A percentile compares a stretch with the other conserved stretches of the same genome.
phyloP scores from a whole-genome alignment of 2,797 vertebrate genomes.

The Gobionotothen gibberifrons region DNA sequence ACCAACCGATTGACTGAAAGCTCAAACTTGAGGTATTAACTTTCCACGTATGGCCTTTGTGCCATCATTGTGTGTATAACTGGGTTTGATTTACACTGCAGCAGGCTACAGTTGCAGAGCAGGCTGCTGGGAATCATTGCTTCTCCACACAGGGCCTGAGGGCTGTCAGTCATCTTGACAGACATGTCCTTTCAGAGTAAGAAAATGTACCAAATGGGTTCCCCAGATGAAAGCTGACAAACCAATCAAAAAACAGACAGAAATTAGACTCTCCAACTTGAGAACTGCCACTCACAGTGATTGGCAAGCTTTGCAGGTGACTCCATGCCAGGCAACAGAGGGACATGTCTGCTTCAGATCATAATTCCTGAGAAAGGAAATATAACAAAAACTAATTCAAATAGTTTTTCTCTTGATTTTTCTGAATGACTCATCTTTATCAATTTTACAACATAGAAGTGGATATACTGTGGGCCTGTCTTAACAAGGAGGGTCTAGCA shows the following conservation, averaged over 20 bases:
- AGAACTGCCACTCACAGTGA: constrained; percentile 79
- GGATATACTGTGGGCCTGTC: neutral
- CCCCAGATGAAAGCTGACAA: constrained; percentile 79
- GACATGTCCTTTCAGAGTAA: constrained; percentile 76
- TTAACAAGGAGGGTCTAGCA: neutral
- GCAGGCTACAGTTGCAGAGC: constrained; percentile 54
- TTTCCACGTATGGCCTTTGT: constrained; percentile 11
- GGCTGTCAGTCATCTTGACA: constrained; percentile 82
- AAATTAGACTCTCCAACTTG: constrained; percentile 76
- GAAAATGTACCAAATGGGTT: constrained; percentile 72
- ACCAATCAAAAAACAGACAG: constrained; percentile 77
- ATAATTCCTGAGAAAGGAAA: constrained; percentile 42
- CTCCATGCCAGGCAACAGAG: constrained; percentile 49
- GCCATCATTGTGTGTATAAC: constrained; percentile 52
- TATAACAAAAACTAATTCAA: constrained; percentile 14
- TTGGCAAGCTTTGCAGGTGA: constrained; percentile 71
- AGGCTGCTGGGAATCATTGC: constrained; percentile 56
- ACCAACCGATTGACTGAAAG: constrained; percentile 18
- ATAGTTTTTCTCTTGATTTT: constrained; percentile 18
- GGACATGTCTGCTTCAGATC: constrained; percentile 50
- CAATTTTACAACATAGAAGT: constrained; percentile 1
- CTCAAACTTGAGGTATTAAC: constrained; percentile 16
- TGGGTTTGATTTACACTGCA: constrained; percentile 57
- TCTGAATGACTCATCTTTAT: constrained; percentile 23
- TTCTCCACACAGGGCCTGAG: constrained; percentile 67